phyloP scores from a whole-genome alignment of 2,888 invertebrate genomes.

The Tenodera sinensis region DNA sequence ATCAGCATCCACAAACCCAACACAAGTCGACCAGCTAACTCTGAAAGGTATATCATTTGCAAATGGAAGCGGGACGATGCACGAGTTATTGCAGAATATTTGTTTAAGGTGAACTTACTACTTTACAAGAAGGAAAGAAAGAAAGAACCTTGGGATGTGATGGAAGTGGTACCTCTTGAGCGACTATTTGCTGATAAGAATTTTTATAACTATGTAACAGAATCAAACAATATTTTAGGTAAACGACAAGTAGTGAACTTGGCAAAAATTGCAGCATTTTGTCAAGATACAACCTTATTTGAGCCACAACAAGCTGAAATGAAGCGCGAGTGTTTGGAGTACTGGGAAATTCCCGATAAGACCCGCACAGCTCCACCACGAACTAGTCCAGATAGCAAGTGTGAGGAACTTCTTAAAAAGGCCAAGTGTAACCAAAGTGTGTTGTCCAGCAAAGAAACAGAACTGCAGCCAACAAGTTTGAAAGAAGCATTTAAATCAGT shows the following conservation, averaged over 20 bases:
- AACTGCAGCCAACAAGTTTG: too few relatives aligned
- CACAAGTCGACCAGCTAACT: conserved; percentile 94
- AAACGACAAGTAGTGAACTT: conserved; percentile 66
- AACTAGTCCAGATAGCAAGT: conserved; percentile 38
- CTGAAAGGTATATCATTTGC: conserved; percentile 89
- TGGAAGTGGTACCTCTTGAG: conserved; percentile 68
- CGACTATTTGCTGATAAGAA: conserved; percentile 63
- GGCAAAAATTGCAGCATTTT: conserved; percentile 78
- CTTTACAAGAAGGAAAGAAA: conserved; percentile 53
- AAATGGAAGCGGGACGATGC: conserved; percentile 66
- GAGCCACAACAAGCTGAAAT: conserved; percentile 71
- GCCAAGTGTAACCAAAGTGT: conserved; percentile 31
- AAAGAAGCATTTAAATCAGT: too few relatives aligned
- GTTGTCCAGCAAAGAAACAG: too few relatives aligned
- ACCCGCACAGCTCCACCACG: conserved; percentile 47
- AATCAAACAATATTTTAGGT: conserved; percentile 65
- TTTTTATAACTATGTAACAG: conserved; percentile 74
- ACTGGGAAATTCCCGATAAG: conserved; percentile 68
- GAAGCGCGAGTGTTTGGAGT: conserved; percentile 64
- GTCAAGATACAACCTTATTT: conserved; percentile 64
- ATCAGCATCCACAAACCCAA: conserved; percentile 91
- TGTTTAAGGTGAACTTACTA: conserved; percentile 66
- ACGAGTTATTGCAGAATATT: conserved; percentile 62
- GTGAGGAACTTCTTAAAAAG: conserved; percentile 32
- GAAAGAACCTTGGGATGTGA: conserved; percentile 45